A percentile compares a stretch with the other conserved stretches of the same genome.
Conservation (phyloP, 2,888 invertebrate genomes). For the Griposia aprilina region DNA sequence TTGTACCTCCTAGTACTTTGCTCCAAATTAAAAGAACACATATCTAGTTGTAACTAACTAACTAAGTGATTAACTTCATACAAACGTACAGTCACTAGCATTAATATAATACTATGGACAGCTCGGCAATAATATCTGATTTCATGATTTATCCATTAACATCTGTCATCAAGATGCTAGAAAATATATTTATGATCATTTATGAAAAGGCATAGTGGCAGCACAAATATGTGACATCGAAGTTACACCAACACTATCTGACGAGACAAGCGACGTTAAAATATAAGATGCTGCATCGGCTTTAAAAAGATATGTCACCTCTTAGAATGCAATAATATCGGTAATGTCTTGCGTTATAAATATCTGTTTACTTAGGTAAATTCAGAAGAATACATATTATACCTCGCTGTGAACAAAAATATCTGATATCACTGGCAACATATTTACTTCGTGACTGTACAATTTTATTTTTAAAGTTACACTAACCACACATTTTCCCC, state of each 20-base stretch:
- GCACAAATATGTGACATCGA: neutral
- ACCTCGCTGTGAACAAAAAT: no score
- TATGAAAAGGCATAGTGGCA: neutral
- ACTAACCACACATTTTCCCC: neutral
- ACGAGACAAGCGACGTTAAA: neutral
- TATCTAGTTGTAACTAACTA: no score
- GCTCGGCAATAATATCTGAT: neutral
- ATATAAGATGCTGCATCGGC: no score
- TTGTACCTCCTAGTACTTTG: no score
- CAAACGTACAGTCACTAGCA: conserved; percentile 6
- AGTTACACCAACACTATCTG: neutral
- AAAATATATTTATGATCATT: neutral
- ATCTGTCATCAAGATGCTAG: neutral
- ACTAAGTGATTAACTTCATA: conserved; percentile 50
- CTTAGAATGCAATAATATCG: neutral
- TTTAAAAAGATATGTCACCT: no score
- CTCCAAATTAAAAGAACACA: no score
- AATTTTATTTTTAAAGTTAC: conserved; percentile 26
- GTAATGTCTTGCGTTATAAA: neutral
- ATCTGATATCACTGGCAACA: no score
- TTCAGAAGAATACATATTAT: no score
- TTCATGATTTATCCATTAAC: neutral
- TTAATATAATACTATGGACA: neutral
- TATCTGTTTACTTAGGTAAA: no score
- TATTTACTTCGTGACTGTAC: no score